phyloP scores from a whole-genome alignment of 2,113 vertebrate species.

The Phalacrocorax pelagicus region DNA sequence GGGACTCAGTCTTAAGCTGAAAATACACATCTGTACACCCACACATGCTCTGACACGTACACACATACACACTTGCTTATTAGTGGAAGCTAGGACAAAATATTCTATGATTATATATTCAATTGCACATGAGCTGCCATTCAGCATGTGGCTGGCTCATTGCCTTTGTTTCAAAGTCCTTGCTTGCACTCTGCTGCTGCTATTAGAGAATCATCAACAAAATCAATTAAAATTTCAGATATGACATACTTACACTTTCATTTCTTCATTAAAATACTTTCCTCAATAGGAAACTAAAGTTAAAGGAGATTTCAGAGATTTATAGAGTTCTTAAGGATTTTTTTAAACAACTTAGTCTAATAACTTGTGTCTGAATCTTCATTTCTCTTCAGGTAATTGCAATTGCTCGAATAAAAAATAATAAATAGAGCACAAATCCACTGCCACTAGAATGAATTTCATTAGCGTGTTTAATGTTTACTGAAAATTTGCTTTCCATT shows the following conservation, averaged over 20 bases:
- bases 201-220: background rate
- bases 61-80: background rate
- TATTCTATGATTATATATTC: background rate
- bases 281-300: background rate
- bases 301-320: conserved; percentile 28
- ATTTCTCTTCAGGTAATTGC: conserved; percentile 22
- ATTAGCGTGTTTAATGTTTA: conserved; percentile 13
- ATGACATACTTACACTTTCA: conserved; percentile 10
- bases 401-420: conserved; percentile 41
- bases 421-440: conserved; percentile 32
- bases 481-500: conserved; percentile 59
- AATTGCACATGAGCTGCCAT: background rate
- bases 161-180: background rate
- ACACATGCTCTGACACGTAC: rapidly evolving
- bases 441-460: conserved; percentile 15
- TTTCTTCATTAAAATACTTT: conserved; percentile 40
- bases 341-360: background rate
- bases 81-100: background rate
- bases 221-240: background rate
- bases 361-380: background rate
- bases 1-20: background rate
- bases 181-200: background rate
- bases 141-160: background rate
- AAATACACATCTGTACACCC: rapidly evolving
- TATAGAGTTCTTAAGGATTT: background rate